Base-by-base conservation (phyloP, 2,797 vertebrate genomes). In the Enteromius treurensis region DNA sequence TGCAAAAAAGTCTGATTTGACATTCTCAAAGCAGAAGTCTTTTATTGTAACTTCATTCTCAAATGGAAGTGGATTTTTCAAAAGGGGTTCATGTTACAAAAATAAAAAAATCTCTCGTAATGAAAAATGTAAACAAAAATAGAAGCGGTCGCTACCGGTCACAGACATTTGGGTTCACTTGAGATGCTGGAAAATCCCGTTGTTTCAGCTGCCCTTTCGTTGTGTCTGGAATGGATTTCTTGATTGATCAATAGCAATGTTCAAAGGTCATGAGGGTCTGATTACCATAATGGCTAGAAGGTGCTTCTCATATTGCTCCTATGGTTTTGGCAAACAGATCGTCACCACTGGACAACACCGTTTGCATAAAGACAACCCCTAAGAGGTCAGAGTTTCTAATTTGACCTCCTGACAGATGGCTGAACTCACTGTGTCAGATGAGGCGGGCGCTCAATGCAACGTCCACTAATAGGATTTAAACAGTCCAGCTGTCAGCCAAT, bases 401-500 rank as follows among this genome's bases (percentile, higher is more conserved):
- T 60, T 69, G 70, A 84, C 77, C 45, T 84, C 55, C 82, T 74
- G 70, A 53, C 83, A 77, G 75, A 79, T 85, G 76, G 76, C 62
- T 75, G 19, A 14, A 34, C 55, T 45, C 34, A 34, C 13, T 37
- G 62, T n/a, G 70, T 73, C 75, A 70, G 70, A 84, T 34, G 21
- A 60, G 80, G 53, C 51, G 17, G 70, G 40, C 14, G 26, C 6
- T 75, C 68, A 55, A 49, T 49, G 19, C 32, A 53, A 64, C 26
- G 32, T 68, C 65, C 45, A 73, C 65, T 71, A 77, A 85, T 60
- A 74, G 84, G 70, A 83, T 83, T 85, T 71, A 64, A 74, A 42
- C 70, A 79, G 53, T 4, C 37, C 64, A 70, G 75, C 77, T 78
- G 73, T 78, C 73, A 81, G 77, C 49, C 86, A 87, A 85, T 87